phyloP scores from a whole-genome alignment of 2,113 vertebrate genomes.

The Phalacrocorax carbo region DNA sequence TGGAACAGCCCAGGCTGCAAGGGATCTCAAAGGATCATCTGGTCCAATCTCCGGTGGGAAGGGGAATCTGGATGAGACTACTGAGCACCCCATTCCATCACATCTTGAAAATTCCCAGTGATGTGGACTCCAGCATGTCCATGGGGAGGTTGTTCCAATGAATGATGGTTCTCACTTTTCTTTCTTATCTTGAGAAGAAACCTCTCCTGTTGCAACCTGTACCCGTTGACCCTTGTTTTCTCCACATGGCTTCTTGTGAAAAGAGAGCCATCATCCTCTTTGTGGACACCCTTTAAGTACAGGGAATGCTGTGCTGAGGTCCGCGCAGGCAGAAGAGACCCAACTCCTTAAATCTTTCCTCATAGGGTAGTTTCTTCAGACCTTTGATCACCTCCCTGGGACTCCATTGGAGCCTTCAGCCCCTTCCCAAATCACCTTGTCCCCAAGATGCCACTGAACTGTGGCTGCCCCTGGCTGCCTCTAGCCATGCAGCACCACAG shows the following conservation, averaged over 20 bases:
- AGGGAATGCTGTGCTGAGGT: background rate
- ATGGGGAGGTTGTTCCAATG: background rate
- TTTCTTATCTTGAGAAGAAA: background rate
- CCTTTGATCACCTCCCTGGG: background rate
- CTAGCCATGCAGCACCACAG: background rate
- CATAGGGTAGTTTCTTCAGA: background rate
- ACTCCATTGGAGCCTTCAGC: background rate
- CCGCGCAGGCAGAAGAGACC: background rate
- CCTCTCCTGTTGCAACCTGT: background rate
- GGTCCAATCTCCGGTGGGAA: background rate
- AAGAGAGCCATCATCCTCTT: too few species aligned
- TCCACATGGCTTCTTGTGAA: background rate
- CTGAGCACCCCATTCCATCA: background rate
- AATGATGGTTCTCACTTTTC: background rate
- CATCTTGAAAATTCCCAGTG: rapidly evolving
- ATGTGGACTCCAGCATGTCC: background rate
- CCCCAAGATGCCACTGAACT: rapidly evolving
- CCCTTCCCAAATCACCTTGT: background rate
- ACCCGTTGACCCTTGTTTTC: background rate
- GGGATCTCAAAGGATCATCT: background rate
- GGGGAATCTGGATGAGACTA: background rate
- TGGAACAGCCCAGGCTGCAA: background rate
- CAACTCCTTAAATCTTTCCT: background rate
- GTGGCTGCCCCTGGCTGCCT: background rate
- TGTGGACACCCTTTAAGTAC: background rate